phyloP scores from a whole-genome alignment of 1,140 invertebrate species.

The Cydia amplana region DNA sequence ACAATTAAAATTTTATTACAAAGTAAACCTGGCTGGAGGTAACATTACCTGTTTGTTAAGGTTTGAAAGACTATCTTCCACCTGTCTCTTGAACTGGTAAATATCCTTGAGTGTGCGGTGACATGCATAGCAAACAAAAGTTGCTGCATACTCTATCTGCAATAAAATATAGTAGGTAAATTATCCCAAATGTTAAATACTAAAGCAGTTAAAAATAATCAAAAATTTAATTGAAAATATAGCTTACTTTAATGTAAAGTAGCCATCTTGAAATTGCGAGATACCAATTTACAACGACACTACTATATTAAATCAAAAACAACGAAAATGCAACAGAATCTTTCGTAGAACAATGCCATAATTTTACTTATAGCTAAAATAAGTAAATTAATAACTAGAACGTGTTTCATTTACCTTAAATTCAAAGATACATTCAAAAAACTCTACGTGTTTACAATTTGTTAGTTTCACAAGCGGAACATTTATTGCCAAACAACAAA shows the following conservation, averaged over 20 bases:
- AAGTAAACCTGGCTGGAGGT: too few relatives aligned
- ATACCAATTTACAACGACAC: slow-evolving; percentile 44
- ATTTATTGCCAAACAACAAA: background rate
- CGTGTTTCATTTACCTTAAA: slow-evolving; percentile 17
- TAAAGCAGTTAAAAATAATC: too few relatives aligned
- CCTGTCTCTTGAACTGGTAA: slow-evolving; percentile 46
- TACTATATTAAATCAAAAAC: slow-evolving; percentile 41
- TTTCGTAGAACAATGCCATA: background rate
- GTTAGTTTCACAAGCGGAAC: background rate
- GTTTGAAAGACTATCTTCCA: slow-evolving; percentile 38
- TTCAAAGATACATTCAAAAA: slow-evolving; percentile 3
- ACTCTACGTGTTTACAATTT: slow-evolving; percentile 11
- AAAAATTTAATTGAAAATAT: too few relatives aligned
- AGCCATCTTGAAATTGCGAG: slow-evolving; percentile 44
- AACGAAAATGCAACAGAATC: background rate
- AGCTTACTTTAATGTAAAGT: background rate
- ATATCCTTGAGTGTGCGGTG: slow-evolving; percentile 49
- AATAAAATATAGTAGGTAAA: slow-evolving; percentile 33
- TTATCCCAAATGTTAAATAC: too few relatives aligned
- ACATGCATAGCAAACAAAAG: slow-evolving; percentile 45
- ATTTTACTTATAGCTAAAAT: background rate
- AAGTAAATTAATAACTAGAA: background rate
- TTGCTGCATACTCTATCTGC: slow-evolving; percentile 39
- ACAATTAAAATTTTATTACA: too few relatives aligned
- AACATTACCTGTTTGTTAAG: slow-evolving; percentile 44